Conservation (phyloP, 2,113 vertebrate species). For the Falco punctatus region DNA sequence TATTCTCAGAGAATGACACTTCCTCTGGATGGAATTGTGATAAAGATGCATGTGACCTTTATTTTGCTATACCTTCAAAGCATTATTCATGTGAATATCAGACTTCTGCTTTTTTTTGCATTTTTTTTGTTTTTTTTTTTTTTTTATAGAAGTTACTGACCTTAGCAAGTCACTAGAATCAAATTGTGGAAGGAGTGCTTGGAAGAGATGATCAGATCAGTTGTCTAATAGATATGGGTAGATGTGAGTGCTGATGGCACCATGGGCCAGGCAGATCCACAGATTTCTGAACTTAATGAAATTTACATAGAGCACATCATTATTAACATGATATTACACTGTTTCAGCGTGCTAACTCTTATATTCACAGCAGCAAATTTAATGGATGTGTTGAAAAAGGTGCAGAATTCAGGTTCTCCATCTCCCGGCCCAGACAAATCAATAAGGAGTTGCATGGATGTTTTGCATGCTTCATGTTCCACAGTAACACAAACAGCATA, state of each 20-base stretch:
- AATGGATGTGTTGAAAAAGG: not conserved
- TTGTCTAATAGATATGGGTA: not conserved
- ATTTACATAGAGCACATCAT: not conserved
- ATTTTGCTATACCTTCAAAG: conserved; percentile 7
- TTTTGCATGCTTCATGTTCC: not conserved
- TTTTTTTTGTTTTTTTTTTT: not conserved
- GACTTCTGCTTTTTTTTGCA: not conserved
- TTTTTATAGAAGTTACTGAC: not conserved
- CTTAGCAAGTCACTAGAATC: not conserved
- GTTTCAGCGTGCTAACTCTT: not conserved
- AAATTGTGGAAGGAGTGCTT: not conserved
- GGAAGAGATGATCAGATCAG: not conserved
- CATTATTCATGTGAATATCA: not conserved
- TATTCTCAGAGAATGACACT: not conserved
- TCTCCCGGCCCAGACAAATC: not conserved
- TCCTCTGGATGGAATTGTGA: not conserved
- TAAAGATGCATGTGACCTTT: conserved; percentile 21
- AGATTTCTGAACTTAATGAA: not conserved
- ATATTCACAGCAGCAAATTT: not conserved
- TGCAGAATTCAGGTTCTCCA: not conserved
- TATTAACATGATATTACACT: not conserved
- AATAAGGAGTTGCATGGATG: not conserved
- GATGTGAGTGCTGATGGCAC: not conserved
- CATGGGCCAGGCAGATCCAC: not conserved
- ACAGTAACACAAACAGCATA: not conserved